phyloP scores from a whole-genome alignment of 2,888 invertebrate species.

The Hyles lineata region DNA sequence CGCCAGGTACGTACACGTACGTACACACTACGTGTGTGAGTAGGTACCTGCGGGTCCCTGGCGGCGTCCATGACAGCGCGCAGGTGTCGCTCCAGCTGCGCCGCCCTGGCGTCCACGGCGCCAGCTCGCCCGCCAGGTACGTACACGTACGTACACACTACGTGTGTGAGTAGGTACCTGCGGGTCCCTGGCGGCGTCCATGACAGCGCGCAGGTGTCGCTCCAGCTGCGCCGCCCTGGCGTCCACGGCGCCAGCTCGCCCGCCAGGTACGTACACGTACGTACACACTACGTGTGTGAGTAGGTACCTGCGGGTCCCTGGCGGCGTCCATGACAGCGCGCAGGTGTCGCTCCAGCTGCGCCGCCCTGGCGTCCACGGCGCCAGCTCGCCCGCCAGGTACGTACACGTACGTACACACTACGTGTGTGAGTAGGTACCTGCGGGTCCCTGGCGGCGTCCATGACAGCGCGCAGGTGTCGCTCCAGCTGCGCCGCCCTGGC shows the following conservation, averaged over 20 bases:
- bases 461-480: slow-evolving; percentile 92
- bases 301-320: slow-evolving; percentile 67
- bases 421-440: slow-evolving; percentile 60
- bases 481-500: slow-evolving; percentile 94
- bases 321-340: slow-evolving; percentile 91
- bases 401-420: slow-evolving; percentile 92
- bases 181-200: slow-evolving; percentile 85
- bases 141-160: slow-evolving; percentile 92
- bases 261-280: slow-evolving; percentile 91
- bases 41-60: slow-evolving; percentile 67
- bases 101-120: slow-evolving; percentile 96
- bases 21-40: slow-evolving; percentile 85
- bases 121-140: slow-evolving; percentile 92
- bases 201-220: slow-evolving; percentile 92
- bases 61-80: slow-evolving; percentile 91
- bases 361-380: slow-evolving; percentile 96
- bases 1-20: slow-evolving; percentile 91
- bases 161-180: slow-evolving; percentile 60
- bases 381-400: slow-evolving; percentile 92
- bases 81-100: slow-evolving; percentile 93
- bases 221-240: slow-evolving; percentile 94
- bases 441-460: slow-evolving; percentile 85
- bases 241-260: slow-evolving; percentile 97
- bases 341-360: slow-evolving; percentile 93
- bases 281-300: slow-evolving; percentile 85